Evolutionary conservation across 1,140 invertebrate genomes (phyloP), one percentile per base, ranked within the genome.

Genomic region (Ceratosolen solmsi): DNA sequence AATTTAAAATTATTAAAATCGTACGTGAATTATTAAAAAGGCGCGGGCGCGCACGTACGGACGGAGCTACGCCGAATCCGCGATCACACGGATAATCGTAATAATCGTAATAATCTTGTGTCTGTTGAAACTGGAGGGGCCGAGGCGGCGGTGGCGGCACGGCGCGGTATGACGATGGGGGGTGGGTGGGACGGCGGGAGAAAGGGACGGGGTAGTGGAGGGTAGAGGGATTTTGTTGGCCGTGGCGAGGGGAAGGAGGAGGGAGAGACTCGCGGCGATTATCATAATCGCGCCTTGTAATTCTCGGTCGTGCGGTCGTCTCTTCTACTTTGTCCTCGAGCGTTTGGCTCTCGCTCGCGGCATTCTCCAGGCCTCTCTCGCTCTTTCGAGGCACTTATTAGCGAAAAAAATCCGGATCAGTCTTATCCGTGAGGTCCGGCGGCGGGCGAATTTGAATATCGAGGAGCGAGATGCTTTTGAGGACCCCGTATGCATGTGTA

Each of bases 281-380:
- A 91, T 91, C 89, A 91, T 91, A 91, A 91, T 91, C 90, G 87
- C 89, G 88, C 89, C 87, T 91, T 89, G 90, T 90, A 91, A 91
- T 89, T 90, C 89, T 89, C 74, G 54, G 27, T 60, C 65, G 72
- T 49, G 72, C 63, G 63, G 30, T 36, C 58, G 56, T 49, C 74
- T 54, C 58, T 68, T 36, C 58, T 60, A 63, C 74, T 80, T 49
- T 81, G 71, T 76, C 79, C 73, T 46, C 20, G 17, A 46, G 77
- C 65, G 68, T 4, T 70, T n/a, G 46, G 33, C n/a, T 30, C 63
- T 38, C 11, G 49, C 78, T 75, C 80, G 72, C 63, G 58, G 72
- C 58, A 20, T 27, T 82, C 30, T 56, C 46, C 4, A 3, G n/a
- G 41, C n/a, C 78, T 22, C 30, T 58, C 54, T 60, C 30, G 60